These are phyloP conservation scores for Xiphophorus hellerii DNA, from an alignment of 2,113 vertebrate species.

Conservation along the genomic window DNA sequence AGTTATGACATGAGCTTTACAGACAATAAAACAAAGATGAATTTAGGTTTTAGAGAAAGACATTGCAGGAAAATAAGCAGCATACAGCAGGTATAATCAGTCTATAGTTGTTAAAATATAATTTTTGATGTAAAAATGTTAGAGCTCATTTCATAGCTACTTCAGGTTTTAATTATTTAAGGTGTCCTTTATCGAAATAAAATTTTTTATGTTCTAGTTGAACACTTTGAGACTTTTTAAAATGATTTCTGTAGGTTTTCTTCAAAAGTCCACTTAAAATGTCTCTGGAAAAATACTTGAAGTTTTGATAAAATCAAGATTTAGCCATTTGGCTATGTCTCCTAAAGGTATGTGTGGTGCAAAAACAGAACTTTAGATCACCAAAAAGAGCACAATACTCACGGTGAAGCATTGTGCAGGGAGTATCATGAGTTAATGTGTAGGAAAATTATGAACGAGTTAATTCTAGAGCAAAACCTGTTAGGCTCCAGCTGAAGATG, in stretches of 20 bases:
- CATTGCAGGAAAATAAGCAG: neutral
- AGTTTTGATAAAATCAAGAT: no score
- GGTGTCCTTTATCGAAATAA: neutral
- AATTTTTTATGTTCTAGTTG: neutral
- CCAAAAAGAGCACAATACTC: neutral
- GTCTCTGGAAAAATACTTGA: no score
- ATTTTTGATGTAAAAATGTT: neutral
- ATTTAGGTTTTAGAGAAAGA: neutral
- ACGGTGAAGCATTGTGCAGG: neutral
- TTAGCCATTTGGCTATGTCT: no score
- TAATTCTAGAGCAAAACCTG: neutral
- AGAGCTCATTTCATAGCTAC: neutral
- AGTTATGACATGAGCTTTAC: constrained; percentile 6
- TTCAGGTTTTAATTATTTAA: neutral
- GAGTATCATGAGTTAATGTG: neutral
- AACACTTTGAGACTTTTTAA: neutral
- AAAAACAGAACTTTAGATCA: neutral
- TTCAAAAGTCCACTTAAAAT: no score
- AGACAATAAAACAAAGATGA: constrained; percentile 16
- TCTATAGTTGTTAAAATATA: neutral
- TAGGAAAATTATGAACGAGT: neutral
- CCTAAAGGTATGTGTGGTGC: neutral
- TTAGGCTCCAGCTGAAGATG: neutral
- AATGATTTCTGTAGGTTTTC: neutral
- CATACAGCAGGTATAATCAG: no score